Conservation (phyloP, 2,888 invertebrate species). For the Anarsia innoxiella region DNA sequence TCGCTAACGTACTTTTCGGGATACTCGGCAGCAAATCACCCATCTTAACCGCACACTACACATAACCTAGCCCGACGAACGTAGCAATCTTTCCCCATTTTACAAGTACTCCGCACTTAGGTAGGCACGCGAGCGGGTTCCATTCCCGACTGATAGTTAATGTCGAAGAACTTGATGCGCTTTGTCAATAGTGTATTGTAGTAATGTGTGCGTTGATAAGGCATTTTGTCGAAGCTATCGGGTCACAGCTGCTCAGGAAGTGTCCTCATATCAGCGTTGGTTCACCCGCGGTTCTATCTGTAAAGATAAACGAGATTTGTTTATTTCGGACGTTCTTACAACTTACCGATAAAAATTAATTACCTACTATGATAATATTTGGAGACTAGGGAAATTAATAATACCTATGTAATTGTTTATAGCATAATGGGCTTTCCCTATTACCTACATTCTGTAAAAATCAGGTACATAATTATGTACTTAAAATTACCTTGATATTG, state of each 20-base stretch:
- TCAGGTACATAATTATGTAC: too few relatives aligned
- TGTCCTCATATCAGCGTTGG: constrained; percentile 40
- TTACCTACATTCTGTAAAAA: too few relatives aligned
- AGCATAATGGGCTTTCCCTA: too few relatives aligned
- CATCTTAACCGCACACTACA: constrained; percentile 49
- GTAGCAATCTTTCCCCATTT: constrained; percentile 20
- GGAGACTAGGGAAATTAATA: too few relatives aligned
- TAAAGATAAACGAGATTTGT: constrained; percentile 43
- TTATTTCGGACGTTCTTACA: constrained; percentile 19
- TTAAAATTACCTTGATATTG: too few relatives aligned
- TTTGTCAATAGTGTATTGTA: constrained; percentile 11
- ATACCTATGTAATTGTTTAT: too few relatives aligned
- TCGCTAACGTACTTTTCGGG: constrained; percentile 61
- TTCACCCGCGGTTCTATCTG: constrained; percentile 44
- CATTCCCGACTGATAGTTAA: constrained; percentile 46
- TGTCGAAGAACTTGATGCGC: constrained; percentile 28
- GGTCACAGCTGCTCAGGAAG: constrained; percentile 70
- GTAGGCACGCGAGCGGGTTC: constrained; percentile 37
- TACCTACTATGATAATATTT: too few relatives aligned
- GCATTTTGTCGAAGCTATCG: constrained; percentile 55
- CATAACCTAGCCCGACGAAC: constrained; percentile 43
- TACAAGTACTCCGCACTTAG: constrained; percentile 24
- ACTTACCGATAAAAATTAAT: constrained; percentile 2
- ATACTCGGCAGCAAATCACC: constrained; percentile 69
- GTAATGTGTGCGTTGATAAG: constrained; percentile 46